Evolutionary conservation across 2,113 vertebrate genomes (phyloP).

Genomic region (Gavialis gangeticus): DNA sequence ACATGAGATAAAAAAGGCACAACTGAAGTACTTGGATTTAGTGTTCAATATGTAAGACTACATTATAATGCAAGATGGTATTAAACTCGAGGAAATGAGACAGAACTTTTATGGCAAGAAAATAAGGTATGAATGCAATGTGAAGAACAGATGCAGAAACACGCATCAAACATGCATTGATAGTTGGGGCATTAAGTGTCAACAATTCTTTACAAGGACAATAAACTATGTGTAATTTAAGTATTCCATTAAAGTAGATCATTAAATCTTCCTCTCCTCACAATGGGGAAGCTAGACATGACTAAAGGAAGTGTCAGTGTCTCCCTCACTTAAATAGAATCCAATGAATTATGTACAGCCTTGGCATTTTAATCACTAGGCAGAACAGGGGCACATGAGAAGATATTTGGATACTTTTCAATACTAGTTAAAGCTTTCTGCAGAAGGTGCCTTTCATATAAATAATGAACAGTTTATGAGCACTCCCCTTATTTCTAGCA

Average conservation of each 20-base stretch:
- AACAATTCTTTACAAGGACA: background rate
- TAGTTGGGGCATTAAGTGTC: background rate
- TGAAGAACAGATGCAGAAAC: background rate
- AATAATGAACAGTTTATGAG: background rate
- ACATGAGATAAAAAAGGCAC: background rate
- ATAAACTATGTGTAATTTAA: slow-evolving; percentile 10
- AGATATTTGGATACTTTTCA: background rate
- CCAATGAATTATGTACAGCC: background rate
- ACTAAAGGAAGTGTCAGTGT: background rate
- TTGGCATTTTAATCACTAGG: slow-evolving; percentile 10
- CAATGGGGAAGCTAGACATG: background rate
- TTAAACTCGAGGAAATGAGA: slow-evolving; percentile 3
- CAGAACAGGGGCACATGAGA: background rate
- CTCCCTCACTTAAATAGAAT: background rate
- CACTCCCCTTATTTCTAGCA: background rate
- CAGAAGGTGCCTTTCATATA: background rate
- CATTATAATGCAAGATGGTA: background rate
- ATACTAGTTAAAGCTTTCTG: background rate
- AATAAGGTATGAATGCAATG: background rate
- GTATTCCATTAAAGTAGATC: slow-evolving; percentile 5
- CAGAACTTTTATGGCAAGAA: background rate
- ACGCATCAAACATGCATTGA: background rate
- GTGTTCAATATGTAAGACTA: background rate
- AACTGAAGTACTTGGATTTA: background rate
- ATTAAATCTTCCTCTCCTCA: background rate